Evolutionary conservation across 1,140 invertebrate species (phyloP).

Genomic region (Megalopta genalis): DNA sequence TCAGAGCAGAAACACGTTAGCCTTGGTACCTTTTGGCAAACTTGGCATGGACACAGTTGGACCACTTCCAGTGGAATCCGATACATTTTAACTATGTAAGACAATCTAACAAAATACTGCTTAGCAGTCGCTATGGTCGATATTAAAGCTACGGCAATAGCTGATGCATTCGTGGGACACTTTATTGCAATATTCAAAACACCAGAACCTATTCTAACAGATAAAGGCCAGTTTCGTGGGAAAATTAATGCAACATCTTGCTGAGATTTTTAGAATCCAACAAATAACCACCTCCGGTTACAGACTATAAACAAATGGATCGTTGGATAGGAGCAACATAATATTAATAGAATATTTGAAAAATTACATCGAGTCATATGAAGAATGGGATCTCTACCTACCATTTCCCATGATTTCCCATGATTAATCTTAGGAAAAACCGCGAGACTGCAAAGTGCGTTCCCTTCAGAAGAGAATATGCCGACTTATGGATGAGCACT

Average conservation of each 20-base stretch:
- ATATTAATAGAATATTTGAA: background rate
- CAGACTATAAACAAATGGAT: background rate
- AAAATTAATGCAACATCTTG: background rate
- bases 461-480: background rate
- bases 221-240: background rate
- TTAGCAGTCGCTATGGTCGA: background rate
- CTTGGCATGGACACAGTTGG: background rate
- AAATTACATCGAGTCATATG: background rate
- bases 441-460: background rate
- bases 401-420: too few species aligned
- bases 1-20: too few species aligned
- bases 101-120: conserved; percentile 14
- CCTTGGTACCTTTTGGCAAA: too few species aligned
- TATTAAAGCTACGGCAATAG: conserved; percentile 2
- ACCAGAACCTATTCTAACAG: background rate
- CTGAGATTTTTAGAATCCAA: background rate
- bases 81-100: background rate
- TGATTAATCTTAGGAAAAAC: background rate
- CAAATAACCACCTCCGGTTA: background rate
- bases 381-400: conserved; percentile 1
- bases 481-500: background rate
- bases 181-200: background rate
- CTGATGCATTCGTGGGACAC: background rate
- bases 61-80: background rate
- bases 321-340: background rate